These are phyloP conservation scores for Pollachius pollachius DNA, from an alignment of 2,113 vertebrate species.

Conservation along the genomic window DNA sequence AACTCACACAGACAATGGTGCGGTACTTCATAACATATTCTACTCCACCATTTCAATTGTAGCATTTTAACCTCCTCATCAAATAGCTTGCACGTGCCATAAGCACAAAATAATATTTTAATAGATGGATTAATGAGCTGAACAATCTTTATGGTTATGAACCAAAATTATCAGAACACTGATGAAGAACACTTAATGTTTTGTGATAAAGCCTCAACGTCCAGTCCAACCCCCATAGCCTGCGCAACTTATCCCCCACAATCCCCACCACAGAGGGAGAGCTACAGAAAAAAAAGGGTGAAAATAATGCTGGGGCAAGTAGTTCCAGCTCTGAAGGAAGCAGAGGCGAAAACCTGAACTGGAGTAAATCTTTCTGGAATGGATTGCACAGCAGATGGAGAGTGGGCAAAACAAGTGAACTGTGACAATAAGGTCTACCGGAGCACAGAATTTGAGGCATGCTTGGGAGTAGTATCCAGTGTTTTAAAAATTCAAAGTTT, in stretches of 20 bases:
- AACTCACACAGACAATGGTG: no score
- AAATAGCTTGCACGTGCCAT: no score
- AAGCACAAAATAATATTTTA: no score
- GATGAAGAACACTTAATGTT: constrained; percentile 33
- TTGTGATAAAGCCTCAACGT: constrained; percentile 48
- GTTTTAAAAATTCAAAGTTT: no score
- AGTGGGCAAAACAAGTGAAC: constrained; percentile 50
- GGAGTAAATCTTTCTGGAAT: constrained; percentile 31
- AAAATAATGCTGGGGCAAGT: constrained; percentile 78
- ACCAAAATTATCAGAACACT: constrained; percentile 1
- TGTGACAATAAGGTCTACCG: constrained; percentile 38
- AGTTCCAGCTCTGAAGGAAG: constrained; percentile 63
- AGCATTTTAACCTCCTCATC: no score
- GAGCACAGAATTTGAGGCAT: constrained; percentile 26
- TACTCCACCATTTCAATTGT: no score
- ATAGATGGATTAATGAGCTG: no score
- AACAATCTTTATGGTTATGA: not conserved
- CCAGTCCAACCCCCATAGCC: constrained; percentile 62
- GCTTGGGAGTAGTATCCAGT: not conserved
- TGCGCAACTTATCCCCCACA: constrained; percentile 70
- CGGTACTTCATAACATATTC: no score
- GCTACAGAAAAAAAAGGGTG: constrained; percentile 40
- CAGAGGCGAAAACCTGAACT: constrained; percentile 59
- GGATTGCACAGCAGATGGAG: constrained; percentile 51
- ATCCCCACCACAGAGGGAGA: constrained; percentile 65